A percentile compares a stretch with the other conserved stretches of the same genome.
Evolutionary conservation across 1,140 invertebrate genomes (phyloP).

Genomic region (Drosophila bipectinata): DNA sequence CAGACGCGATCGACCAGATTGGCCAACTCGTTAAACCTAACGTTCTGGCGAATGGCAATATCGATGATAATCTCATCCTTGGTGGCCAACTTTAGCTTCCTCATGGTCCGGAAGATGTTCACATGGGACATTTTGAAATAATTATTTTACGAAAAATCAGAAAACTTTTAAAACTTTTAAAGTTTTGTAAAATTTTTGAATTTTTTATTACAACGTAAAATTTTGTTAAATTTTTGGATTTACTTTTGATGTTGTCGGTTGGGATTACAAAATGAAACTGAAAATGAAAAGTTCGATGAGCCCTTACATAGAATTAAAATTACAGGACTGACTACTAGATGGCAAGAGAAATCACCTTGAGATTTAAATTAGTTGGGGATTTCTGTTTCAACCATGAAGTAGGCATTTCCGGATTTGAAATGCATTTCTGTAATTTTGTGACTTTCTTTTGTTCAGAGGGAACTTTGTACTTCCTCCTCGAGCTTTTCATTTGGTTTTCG

Average conservation of each 20-base stretch:
- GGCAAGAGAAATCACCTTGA: background rate
- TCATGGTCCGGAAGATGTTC: background rate
- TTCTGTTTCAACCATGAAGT: background rate
- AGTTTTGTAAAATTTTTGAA: no score
- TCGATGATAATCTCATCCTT: background rate
- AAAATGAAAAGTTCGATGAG: background rate
- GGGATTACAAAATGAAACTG: background rate
- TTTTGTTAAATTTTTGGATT: background rate
- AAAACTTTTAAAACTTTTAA: no score
- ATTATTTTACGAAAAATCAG: no score
- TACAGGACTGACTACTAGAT: background rate
- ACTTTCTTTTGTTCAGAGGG: slow-evolving; percentile 47
- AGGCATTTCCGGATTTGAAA: slow-evolving; percentile 37
- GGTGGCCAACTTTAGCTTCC: background rate
- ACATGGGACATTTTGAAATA: background rate
- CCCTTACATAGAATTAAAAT: background rate
- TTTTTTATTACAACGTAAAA: background rate
- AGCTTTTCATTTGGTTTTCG: slow-evolving; percentile 36
- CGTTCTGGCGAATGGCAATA: background rate
- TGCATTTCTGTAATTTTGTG: slow-evolving; percentile 29
- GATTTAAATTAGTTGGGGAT: background rate
- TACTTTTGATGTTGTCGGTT: background rate
- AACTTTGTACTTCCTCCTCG: slow-evolving; percentile 38
- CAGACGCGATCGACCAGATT: background rate
- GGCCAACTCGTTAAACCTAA: background rate